These are phyloP conservation scores for Drosophila melanica DNA, from an alignment of 1,140 invertebrate genomes.

Conservation along the genomic window DNA sequence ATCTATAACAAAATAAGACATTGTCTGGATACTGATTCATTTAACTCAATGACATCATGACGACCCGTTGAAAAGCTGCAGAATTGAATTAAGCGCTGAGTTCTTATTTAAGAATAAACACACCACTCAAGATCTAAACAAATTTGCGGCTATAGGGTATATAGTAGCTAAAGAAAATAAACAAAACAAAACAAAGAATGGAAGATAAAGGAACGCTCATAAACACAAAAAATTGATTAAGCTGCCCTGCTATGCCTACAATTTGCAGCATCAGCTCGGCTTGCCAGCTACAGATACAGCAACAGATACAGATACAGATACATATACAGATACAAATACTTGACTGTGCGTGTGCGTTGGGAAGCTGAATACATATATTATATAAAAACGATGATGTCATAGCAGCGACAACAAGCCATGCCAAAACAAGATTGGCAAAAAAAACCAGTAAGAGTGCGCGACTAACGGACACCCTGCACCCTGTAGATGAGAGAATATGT, in stretches of 20 bases:
- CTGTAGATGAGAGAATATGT: too few species aligned
- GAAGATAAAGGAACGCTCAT: slow-evolving; percentile 7
- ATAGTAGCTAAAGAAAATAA: slow-evolving; percentile 23
- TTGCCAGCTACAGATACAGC: slow-evolving; percentile 3
- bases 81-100: slow-evolving; percentile 10
- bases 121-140: slow-evolving; percentile 13
- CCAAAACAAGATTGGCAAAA: slow-evolving; percentile 13
- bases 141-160: slow-evolving; percentile 12
- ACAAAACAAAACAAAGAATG: slow-evolving; percentile 13
- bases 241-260: slow-evolving; percentile 2
- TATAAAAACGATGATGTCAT: slow-evolving; percentile 52
- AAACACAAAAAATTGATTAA: slow-evolving; percentile 43
- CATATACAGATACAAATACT: slow-evolving; percentile 1
- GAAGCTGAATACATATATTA: slow-evolving; percentile 35
- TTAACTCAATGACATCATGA: slow-evolving; percentile 40
- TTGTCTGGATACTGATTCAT: slow-evolving; percentile 34
- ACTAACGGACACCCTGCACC: neutral
- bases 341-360: slow-evolving; percentile 5
- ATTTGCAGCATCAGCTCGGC: slow-evolving; percentile 8
- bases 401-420: slow-evolving; percentile 13
- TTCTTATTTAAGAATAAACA: slow-evolving; percentile 1
- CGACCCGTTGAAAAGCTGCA: neutral
- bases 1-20: slow-evolving; percentile 22
- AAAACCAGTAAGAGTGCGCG: neutral
- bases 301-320: slow-evolving; percentile 11